Evolutionary conservation across 2,888 invertebrate genomes (phyloP).

Genomic region (Melanostoma scalare): DNA sequence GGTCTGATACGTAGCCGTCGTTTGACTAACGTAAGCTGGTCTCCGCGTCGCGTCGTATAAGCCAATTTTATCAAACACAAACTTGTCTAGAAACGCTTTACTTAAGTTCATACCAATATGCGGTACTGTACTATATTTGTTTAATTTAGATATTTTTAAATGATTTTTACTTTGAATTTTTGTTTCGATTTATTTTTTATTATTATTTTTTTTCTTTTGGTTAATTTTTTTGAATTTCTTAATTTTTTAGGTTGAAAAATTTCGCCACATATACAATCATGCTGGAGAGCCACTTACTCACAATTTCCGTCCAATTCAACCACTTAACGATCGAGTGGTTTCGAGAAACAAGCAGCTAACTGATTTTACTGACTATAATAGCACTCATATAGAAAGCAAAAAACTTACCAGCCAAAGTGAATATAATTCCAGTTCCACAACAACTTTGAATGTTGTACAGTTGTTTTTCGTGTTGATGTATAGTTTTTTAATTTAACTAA

Average conservation of each 20-base stretch:
- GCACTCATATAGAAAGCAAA: not conserved
- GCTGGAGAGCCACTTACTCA: conserved; percentile 87
- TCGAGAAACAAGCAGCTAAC: conserved; percentile 75
- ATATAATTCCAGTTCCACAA: conserved; percentile 17
- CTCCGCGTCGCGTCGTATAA: too few relatives aligned
- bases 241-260: conserved; percentile 86
- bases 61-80: too few relatives aligned
- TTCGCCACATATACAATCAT: conserved; percentile 86
- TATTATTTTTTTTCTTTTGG: conserved; percentile 11
- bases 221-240: conserved; percentile 43
- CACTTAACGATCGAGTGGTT: conserved; percentile 87
- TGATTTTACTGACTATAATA: conserved; percentile 13
- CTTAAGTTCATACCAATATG: too few relatives aligned
- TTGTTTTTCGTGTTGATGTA: conserved; percentile 20
- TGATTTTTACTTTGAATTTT: not conserved
- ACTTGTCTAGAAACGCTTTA: too few relatives aligned
- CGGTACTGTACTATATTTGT: not conserved
- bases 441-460: not conserved
- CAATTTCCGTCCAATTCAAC: conserved; percentile 92
- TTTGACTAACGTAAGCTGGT: too few relatives aligned
- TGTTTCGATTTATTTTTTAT: not conserved
- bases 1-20: too few relatives aligned
- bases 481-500: conserved; percentile 1
- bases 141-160: not conserved
- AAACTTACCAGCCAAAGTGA: conserved; percentile 1